Evolutionary conservation across 1,140 invertebrate genomes (phyloP), one percentile per base, ranked within the genome.

Genomic region (Spodoptera litura): DNA sequence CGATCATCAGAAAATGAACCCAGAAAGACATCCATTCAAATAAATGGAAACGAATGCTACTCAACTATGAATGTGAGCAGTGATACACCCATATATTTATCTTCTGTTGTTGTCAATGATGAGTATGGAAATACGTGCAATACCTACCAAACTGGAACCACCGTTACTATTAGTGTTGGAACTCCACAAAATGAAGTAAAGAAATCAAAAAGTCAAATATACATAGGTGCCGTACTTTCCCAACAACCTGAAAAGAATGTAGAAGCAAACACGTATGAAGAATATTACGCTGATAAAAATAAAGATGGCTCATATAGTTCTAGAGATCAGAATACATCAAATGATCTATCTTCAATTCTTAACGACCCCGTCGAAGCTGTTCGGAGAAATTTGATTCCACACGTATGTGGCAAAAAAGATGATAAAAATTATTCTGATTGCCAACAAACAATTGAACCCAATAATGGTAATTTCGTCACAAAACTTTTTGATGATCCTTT

Each of bases 21-120:
- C 75, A 95, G 96, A 86, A 96, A 96, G 91, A 97, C 97, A 4
- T 97, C 97, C 6, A 97, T 97, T 81, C 91, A 97, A 89, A 97
- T 97, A 75, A 97, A 96, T 84, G 96, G 96, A 5, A 96, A 97
- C 82, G 95, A 96, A 89, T 96, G 96, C 90, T 96, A 96, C 86
- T 96, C 96, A 35, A 96, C 95, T 4, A 95, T 96, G 87, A 96
- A 96, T 84, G 95, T 96, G 0, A 95, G 94, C 49, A 96, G 95
- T 76, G 94, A 96, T 76, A 95, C 95, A 12, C 95, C 96, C 11
- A 91, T 96, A 52, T 96, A 96, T 89, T 96, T 96, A 79, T 96
- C 96, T 15, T 96, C 96, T 2, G 96, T 96, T 52, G 96, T 96
- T 49, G 96, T 96, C 31, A 96, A 95, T 83, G 95, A 96, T 89